A percentile compares a stretch with the other conserved stretches of the same genome.
These are phyloP conservation scores for Oopsacas minuta DNA, from an alignment of 37 sponge, comb jelly and placozoan species.

Conservation along the genomic window DNA sequence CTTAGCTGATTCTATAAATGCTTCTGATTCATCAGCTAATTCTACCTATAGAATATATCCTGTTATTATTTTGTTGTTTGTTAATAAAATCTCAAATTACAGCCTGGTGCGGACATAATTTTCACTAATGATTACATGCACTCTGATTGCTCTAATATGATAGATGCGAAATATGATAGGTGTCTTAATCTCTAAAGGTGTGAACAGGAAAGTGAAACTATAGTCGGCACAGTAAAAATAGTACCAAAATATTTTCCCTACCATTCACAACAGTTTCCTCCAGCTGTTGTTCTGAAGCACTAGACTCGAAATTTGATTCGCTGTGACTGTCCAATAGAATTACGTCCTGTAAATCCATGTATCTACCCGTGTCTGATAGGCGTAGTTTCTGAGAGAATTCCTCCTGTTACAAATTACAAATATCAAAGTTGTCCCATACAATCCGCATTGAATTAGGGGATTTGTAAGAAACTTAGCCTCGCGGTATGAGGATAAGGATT, in stretches of 20 bases:
- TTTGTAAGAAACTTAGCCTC: too few relatives aligned
- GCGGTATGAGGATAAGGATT: too few relatives aligned
- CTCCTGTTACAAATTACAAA: neutral
- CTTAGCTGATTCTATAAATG: neutral
- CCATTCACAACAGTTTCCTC: neutral
- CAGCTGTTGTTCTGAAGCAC: neutral
- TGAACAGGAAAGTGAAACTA: too few relatives aligned
- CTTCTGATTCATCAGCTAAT: neutral
- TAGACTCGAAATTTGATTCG: neutral
- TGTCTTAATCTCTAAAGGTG: too few relatives aligned
- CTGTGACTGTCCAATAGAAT: constrained; percentile 18
- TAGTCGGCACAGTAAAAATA: too few relatives aligned
- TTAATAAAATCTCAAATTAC: too few relatives aligned
- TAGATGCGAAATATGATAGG: too few relatives aligned
- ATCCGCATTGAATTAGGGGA: too few relatives aligned
- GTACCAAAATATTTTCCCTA: neutral
- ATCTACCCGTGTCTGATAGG: neutral
- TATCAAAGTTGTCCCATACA: neutral
- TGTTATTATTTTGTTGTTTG: too few relatives aligned
- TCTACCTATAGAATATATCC: neutral
- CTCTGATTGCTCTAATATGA: too few relatives aligned
- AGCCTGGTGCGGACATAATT: too few relatives aligned
- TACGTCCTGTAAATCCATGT: neutral
- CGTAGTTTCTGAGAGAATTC: neutral
- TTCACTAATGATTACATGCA: too few relatives aligned